These are phyloP conservation scores for Ypsolopha scabrella DNA, from an alignment of 2,888 invertebrate species.

Conservation along the genomic window DNA sequence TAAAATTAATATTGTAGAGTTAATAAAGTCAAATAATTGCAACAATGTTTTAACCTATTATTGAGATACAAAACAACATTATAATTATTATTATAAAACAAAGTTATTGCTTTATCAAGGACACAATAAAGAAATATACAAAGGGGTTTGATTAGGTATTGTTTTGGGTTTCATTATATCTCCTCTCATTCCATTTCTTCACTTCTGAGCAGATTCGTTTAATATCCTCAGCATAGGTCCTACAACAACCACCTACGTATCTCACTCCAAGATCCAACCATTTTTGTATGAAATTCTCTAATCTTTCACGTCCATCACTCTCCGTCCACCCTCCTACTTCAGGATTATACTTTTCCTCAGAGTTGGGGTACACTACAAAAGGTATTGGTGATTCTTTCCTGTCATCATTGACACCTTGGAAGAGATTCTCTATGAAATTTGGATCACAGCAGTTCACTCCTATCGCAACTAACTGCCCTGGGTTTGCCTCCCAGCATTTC, in stretches of 20 bases:
- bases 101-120: too few relatives aligned
- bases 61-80: too few relatives aligned
- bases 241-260: slow-evolving; percentile 92
- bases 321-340: slow-evolving; percentile 76
- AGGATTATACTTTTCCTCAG: slow-evolving; percentile 81
- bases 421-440: slow-evolving; percentile 33
- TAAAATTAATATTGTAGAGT: too few relatives aligned
- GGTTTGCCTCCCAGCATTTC: slow-evolving; percentile 75
- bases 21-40: too few relatives aligned
- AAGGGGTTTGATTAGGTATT: background rate
- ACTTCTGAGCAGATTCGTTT: slow-evolving; percentile 61
- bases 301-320: slow-evolving; percentile 71
- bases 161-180: background rate
- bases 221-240: slow-evolving; percentile 84
- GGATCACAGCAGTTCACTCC: slow-evolving; percentile 87
- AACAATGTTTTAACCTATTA: too few relatives aligned
- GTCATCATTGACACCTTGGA: slow-evolving; percentile 37
- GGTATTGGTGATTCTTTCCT: slow-evolving; percentile 61
- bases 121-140: too few relatives aligned
- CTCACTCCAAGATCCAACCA: slow-evolving; percentile 85
- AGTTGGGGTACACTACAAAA: slow-evolving; percentile 91
- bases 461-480: slow-evolving; percentile 77
- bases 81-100: too few relatives aligned
- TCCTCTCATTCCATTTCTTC: slow-evolving; percentile 23
- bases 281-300: slow-evolving; percentile 76